Evolutionary conservation across 2,113 vertebrate genomes (phyloP), one percentile per base, ranked within the genome.

Genomic region (Sterrhoptilus dennistouni): DNA sequence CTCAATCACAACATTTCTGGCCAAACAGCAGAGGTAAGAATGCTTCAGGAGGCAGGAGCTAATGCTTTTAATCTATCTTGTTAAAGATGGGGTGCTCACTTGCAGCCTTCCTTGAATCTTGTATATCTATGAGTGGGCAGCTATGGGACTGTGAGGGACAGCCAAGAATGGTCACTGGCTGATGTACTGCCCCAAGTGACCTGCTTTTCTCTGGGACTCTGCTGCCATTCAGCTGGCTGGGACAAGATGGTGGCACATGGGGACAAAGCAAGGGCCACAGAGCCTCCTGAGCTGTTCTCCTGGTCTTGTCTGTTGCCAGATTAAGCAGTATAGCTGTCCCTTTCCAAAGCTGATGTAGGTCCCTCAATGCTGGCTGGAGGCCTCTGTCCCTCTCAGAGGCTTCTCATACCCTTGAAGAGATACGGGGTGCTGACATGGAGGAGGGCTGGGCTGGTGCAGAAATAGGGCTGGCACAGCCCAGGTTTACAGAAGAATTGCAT

Each of bases 21-120:
- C 79, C 82, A 96, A 91, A 49, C 95, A 94, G 20, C 40, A 16
- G 63, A 96, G 97, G 97, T 97, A 93, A 97, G 96, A 89, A 79
- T 31, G 24, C 20, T 74, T 59, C 28, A 29, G 35, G n/a, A 76
- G 75, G 52, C 11, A 36, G 36, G 27, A 91, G 18, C 18, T 61
- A 81, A 36, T 38, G 29, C 22, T 72, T 13, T 31, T 77, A 3
- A 45, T 89, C 35, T 52, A 3, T 66, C 28, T 68, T 70, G 17
- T 31, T 75, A 33, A 82, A 84, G 82, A 18, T 25, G 15, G 1
- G 27, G 5, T 56, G 52, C 68, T 82, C 44, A 44, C 33, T 38
- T 56, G 49, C 22, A 49, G 35, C 35, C 16, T 17, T 44, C 47
- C 63, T 60, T 64, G 56, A 27, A 18, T 38, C n/a, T 65, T 56